phyloP scores from a whole-genome alignment of 2,888 invertebrate species.

The Drosophila monieri region DNA sequence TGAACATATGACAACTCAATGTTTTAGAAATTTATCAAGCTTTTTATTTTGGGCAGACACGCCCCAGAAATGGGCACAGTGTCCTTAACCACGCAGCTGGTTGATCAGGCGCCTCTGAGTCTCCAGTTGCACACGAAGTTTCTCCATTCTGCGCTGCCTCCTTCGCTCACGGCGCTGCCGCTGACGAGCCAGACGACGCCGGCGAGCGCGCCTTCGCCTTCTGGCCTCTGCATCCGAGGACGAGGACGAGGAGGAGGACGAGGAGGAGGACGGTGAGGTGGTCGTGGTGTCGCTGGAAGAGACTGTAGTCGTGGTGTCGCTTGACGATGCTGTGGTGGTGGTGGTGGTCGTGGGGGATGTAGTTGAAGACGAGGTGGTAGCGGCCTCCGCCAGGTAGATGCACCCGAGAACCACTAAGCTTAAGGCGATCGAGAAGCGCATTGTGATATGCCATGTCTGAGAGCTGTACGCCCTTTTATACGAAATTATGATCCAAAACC shows the following conservation, averaged over 20 bases:
- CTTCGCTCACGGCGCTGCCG: constrained; percentile 27
- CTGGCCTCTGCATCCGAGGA: constrained; percentile 19
- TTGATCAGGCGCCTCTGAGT: constrained; percentile 18
- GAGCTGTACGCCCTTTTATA: not conserved
- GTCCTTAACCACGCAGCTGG: constrained; percentile 12
- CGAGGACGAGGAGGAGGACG: not conserved
- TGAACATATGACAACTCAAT: too few species aligned
- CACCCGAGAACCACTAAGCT: not conserved
- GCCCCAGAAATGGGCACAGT: too few species aligned
- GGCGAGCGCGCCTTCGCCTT: constrained; percentile 21
- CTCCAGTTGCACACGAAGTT: constrained; percentile 9
- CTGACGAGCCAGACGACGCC: constrained; percentile 31
- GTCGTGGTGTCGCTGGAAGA: constrained; percentile 6
- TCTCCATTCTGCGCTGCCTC: constrained; percentile 11
- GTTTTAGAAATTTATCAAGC: too few species aligned
- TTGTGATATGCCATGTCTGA: not conserved
- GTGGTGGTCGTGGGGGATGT: constrained; percentile 2
- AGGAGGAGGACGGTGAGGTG: not conserved
- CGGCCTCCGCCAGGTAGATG: not conserved
- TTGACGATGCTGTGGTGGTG: not conserved
- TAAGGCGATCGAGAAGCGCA: constrained; percentile 2
- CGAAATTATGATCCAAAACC: not conserved
- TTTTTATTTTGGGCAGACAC: too few species aligned
- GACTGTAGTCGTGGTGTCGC: constrained; percentile 3
- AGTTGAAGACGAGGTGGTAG: not conserved